Evolutionary conservation across 2,888 invertebrate species (phyloP).

Genomic region (Prosopocoilus inquinatus): DNA sequence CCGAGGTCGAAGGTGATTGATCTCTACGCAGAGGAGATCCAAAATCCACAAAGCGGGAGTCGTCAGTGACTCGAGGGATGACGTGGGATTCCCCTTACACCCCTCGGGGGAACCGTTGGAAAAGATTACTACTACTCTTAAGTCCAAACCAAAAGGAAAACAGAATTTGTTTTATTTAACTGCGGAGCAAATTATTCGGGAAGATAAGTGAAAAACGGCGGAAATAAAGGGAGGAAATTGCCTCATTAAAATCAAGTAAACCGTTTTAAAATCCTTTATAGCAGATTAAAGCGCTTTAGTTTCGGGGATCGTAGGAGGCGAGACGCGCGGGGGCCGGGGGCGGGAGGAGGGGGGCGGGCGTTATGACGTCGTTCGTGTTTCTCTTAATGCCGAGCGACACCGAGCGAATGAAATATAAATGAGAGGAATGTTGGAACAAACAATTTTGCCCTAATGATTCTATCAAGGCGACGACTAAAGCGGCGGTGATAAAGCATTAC

Average conservation of each 20-base stretch:
- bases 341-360: not conserved
- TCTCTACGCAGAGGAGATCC: no score
- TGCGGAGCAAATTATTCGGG: not conserved
- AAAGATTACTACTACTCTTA: no score
- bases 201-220: not conserved
- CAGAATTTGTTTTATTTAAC: no score
- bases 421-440: constrained; percentile 19
- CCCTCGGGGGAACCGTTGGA: no score
- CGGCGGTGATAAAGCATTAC: constrained; percentile 21
- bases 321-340: not conserved
- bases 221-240: constrained; percentile 5
- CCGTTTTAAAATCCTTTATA: constrained; percentile 3
- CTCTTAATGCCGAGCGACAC: not conserved
- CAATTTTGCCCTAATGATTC: constrained; percentile 23
- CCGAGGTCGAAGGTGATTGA: no score
- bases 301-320: not conserved
- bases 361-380: not conserved
- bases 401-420: constrained; percentile 14
- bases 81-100: no score
- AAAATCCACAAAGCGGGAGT: no score
- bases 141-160: no score
- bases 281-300: not conserved
- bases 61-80: no score
- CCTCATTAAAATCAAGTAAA: constrained; percentile 11
- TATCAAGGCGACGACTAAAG: constrained; percentile 11